Percentiles rank a stretch among this genome's conserved stretches.
Evolutionary conservation across 2,113 vertebrate genomes (phyloP).

Genomic region (Chiloscyllium plagiosum): DNA sequence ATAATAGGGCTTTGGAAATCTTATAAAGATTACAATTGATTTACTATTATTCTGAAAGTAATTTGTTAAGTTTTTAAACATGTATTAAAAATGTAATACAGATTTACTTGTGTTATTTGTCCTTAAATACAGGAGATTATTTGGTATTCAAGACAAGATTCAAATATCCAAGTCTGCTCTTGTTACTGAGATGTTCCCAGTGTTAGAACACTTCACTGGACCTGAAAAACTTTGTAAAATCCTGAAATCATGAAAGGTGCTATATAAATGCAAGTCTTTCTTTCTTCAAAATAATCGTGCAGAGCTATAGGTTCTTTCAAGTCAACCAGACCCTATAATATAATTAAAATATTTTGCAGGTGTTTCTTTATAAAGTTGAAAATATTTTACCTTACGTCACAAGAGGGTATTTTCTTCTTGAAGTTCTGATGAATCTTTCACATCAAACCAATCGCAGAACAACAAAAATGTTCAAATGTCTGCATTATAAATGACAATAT

Average conservation of each 20-base stretch:
- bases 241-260: not conserved
- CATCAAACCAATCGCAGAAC: not conserved
- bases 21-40: not conserved
- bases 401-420: not conserved
- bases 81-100: not conserved
- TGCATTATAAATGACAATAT: not conserved
- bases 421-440: not conserved
- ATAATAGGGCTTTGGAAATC: not conserved
- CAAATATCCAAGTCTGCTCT: not conserved
- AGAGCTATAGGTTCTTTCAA: not conserved
- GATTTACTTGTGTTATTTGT: not conserved
- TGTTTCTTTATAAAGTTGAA: not conserved
- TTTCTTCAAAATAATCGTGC: not conserved
- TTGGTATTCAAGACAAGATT: not conserved
- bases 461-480: not conserved
- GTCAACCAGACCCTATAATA: not conserved
- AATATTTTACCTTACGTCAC: not conserved
- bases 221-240: not conserved
- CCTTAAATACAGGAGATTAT: not conserved
- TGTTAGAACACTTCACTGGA: not conserved
- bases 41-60: not conserved
- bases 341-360: not conserved
- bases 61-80: not conserved
- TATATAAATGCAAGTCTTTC: not conserved
- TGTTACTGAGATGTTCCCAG: not conserved